These are phyloP conservation scores for Colinus virginianus DNA, from an alignment of 2,113 vertebrate species.

Conservation along the genomic window DNA sequence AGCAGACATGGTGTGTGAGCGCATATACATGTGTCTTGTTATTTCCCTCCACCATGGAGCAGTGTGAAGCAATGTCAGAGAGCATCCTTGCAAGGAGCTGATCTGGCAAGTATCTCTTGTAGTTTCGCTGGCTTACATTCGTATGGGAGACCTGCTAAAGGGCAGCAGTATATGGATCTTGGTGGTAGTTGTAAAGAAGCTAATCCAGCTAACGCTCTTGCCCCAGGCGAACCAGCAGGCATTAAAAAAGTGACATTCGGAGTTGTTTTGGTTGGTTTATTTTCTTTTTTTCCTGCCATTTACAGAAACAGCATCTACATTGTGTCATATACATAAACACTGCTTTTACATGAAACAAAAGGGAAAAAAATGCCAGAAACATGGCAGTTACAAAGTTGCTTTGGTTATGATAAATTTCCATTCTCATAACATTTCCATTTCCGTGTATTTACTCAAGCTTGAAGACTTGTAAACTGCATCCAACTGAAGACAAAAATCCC, in stretches of 20 bases:
- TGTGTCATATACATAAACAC: conserved; percentile 68
- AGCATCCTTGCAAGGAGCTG: neutral
- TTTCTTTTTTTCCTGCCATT: conserved; percentile 47
- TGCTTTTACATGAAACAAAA: conserved; percentile 48
- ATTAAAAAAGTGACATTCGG: neutral
- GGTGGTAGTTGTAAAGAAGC: neutral
- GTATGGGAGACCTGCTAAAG: conserved; percentile 7
- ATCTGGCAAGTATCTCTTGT: conserved; percentile 21
- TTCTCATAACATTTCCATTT: conserved; percentile 72
- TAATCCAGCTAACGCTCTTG: conserved; percentile 12
- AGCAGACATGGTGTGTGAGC: neutral
- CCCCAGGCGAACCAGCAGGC: conserved; percentile 33
- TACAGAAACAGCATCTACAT: conserved; percentile 66
- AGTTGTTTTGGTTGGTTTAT: neutral
- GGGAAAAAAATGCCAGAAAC: neutral
- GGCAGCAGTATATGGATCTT: neutral
- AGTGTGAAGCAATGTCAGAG: neutral
- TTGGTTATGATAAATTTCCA: conserved; percentile 58
- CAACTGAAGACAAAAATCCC: conserved; percentile 33
- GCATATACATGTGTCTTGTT: fast-evolving
- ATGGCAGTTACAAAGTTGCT: conserved; percentile 50
- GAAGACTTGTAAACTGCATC: conserved; percentile 61
- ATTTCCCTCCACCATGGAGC: neutral
- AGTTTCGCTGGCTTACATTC: neutral
- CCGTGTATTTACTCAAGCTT: conserved; percentile 65